A percentile compares a stretch with the other conserved stretches of the same genome.
phyloP scores from a whole-genome alignment of 2,797 vertebrate genomes.

The Eulemur albifrons region DNA sequence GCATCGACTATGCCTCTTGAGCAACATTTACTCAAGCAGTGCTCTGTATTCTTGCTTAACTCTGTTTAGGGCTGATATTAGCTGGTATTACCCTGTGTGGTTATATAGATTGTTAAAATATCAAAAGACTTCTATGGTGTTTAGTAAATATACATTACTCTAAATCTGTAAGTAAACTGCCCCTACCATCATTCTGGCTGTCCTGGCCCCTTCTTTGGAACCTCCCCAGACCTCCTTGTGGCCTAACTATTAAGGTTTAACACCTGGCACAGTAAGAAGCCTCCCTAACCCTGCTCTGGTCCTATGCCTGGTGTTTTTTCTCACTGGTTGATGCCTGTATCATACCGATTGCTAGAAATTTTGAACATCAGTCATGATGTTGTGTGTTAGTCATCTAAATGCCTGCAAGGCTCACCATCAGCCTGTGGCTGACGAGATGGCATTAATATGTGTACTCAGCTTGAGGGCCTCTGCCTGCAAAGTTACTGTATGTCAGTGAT shows the following conservation, averaged over 20 bases:
- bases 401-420: neutral
- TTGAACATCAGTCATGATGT: neutral
- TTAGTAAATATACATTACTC: neutral
- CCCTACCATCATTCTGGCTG: neutral
- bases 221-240: neutral
- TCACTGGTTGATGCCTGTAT: neutral
- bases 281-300: neutral
- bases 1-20: neutral
- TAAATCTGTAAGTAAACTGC: neutral
- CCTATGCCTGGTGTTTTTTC: neutral
- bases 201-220: neutral
- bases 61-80: neutral
- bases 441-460: neutral
- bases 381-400: neutral
- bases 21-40: neutral
- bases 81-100: neutral
- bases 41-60: neutral
- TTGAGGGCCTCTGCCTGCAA: neutral
- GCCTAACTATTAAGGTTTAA: neutral
- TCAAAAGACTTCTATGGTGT: neutral
- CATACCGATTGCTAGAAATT: neutral
- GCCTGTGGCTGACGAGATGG: neutral
- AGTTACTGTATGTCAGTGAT: neutral
- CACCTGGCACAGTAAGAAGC: accelerated
- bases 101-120: neutral